Base-by-base conservation (phyloP, 2,797 vertebrate genomes). In the Cyprinodon diabolis region DNA sequence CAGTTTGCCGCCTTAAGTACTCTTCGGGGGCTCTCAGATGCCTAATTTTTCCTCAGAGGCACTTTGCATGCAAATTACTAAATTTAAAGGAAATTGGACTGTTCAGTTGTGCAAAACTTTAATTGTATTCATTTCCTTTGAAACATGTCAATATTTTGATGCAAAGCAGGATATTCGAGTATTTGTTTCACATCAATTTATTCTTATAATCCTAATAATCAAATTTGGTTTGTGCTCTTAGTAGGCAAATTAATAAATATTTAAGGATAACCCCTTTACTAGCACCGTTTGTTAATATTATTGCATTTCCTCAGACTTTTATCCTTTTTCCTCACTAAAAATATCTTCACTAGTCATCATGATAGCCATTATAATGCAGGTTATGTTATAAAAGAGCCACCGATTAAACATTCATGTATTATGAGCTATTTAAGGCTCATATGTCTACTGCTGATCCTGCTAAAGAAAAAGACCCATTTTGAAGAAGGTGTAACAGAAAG, bases 401-500 rank as follows among this genome's bases (percentile, higher is more conserved):
- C 91, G 84, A 80, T 90, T 83, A 90, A 93, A 89, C 80, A 86
- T 92, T 85, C 84, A 91, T 89, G 79, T 79, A 86, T 81, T 85
- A 62, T 2, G 40, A 86, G 84, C 88, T 94, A 93, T 94, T 95
- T 91, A 87, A 84, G 89, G 78, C 71, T 78, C 72, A 60, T 70
- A 86, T 79, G 75, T 88, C 84, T 84, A 82, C 77, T 76, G 86
- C 71, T 88, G 88, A 90, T 92, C 86, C 87, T 74, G 66, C 63
- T 86, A 88, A 93, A 91, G 92, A 84, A 90, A 92, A 85, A 93
- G 84, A 86, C 88, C 91, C 89, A 92, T 93, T 87, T 87, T 90
- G 84, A 87, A 79, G 66, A 86, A 83, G 77, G 75, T 80, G 83
- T 83, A 76, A 63, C 70, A 79, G 85, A 72, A 87, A 87, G 80